A percentile compares a stretch with the other conserved stretches of the same genome.
phyloP scores from a whole-genome alignment of 2,797 vertebrate genomes.

The Meda fulgida region DNA sequence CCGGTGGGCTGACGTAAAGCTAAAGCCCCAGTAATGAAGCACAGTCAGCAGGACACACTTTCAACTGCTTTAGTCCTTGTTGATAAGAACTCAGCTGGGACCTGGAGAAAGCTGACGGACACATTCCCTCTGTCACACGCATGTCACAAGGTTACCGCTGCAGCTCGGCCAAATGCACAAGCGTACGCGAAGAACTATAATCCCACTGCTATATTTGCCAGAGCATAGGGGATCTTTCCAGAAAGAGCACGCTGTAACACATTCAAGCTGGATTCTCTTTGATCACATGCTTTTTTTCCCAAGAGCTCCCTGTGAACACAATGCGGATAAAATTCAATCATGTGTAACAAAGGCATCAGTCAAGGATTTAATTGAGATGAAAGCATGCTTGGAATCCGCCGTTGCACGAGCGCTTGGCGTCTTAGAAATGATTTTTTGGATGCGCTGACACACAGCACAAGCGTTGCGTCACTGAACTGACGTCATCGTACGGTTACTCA shows the following conservation, averaged over 20 bases:
- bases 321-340: conserved; percentile 30
- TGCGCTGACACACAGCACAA: background rate
- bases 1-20: conserved; percentile 41
- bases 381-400: conserved; percentile 14
- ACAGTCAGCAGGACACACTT: conserved; percentile 55
- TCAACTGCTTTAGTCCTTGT: conserved; percentile 50
- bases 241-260: background rate
- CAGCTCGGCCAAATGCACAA: background rate
- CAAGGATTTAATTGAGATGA: conserved; percentile 29
- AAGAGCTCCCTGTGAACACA: conserved; percentile 41
- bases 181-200: background rate
- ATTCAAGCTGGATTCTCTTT: background rate
- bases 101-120: conserved; percentile 37
- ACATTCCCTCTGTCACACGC: conserved; percentile 26
- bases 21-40: conserved; percentile 54
- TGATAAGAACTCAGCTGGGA: conserved; percentile 54
- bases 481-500: background rate
- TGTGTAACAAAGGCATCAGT: conserved; percentile 1
- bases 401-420: background rate
- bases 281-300: conserved; percentile 30
- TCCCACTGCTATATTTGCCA: background rate
- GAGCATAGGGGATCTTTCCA: background rate
- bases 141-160: conserved; percentile 33
- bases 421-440: background rate
- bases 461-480: background rate